Evolutionary conservation across 2,113 vertebrate genomes (phyloP).

Genomic region (Toxostoma redivivum): DNA sequence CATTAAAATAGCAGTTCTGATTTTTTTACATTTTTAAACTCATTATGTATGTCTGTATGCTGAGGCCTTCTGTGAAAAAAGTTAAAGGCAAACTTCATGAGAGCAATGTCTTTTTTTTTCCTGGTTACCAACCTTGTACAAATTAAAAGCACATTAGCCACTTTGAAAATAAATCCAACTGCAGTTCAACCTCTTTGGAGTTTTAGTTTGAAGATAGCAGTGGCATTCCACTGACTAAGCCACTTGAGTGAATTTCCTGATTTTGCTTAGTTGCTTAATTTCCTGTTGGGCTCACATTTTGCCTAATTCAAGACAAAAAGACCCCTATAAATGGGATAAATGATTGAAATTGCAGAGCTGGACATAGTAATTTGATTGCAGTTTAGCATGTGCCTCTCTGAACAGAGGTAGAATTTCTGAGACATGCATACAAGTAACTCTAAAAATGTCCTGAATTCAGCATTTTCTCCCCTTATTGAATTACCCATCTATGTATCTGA

Average conservation of each 20-base stretch:
- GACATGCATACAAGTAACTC: neutral
- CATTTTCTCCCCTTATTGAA: conserved; percentile 21
- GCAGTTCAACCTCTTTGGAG: conserved; percentile 28
- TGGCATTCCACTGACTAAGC: conserved; percentile 38
- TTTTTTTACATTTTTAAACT: neutral
- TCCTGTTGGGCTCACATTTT: conserved; percentile 63
- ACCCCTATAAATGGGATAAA: conserved; percentile 49
- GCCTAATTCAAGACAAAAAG: conserved; percentile 59
- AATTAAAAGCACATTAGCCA: conserved; percentile 63
- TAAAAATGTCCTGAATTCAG: conserved; percentile 11
- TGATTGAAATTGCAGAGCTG: conserved; percentile 54
- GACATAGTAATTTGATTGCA: conserved; percentile 27
- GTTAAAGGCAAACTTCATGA: neutral
- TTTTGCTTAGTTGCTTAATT: conserved; percentile 61
- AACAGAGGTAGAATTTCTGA: conserved; percentile 39
- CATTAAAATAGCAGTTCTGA: neutral
- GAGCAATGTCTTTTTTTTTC: neutral
- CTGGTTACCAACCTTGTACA: neutral
- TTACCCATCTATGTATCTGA: conserved; percentile 13
- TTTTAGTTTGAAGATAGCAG: conserved; percentile 41
- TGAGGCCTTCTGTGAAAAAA: neutral
- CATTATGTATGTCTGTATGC: neutral
- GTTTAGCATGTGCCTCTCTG: conserved; percentile 14
- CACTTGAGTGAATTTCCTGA: conserved; percentile 65
- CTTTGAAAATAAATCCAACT: conserved; percentile 50